Evolutionary conservation across 2,888 invertebrate genomes (phyloP).

Genomic region (Unio delphinus): DNA sequence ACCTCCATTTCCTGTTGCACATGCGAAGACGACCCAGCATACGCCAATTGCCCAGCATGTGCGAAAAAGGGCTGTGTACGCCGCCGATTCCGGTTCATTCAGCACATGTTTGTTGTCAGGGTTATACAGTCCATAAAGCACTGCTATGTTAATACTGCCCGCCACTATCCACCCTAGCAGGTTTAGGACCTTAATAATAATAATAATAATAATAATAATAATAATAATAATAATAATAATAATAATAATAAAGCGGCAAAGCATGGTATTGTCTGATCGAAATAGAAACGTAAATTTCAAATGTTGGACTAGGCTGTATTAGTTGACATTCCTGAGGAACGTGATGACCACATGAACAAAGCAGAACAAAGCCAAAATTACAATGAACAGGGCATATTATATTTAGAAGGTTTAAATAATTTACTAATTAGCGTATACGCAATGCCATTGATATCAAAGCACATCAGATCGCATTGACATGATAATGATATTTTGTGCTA

Average conservation of each 20-base stretch:
- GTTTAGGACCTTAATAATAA: constrained; percentile 33
- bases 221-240: background rate
- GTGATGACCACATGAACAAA: too few relatives aligned
- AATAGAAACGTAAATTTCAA: too few relatives aligned
- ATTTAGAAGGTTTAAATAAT: too few relatives aligned
- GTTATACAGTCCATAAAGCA: constrained; percentile 66
- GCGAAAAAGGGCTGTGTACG: constrained; percentile 71
- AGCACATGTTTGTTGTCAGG: constrained; percentile 49
- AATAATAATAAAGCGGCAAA: background rate
- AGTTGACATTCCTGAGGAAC: too few relatives aligned
- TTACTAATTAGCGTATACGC: too few relatives aligned
- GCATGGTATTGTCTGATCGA: too few relatives aligned
- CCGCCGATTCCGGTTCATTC: constrained; percentile 50
- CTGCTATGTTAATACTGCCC: constrained; percentile 46
- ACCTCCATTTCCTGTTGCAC: constrained; percentile 74
- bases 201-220: constrained; percentile 4
- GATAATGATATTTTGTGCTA: too few relatives aligned
- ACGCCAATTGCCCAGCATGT: constrained; percentile 74
- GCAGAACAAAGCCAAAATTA: too few relatives aligned
- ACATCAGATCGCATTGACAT: too few relatives aligned
- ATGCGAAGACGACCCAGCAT: constrained; percentile 75
- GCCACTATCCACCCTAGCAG: constrained; percentile 63
- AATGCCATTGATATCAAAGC: too few relatives aligned
- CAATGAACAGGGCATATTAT: too few relatives aligned
- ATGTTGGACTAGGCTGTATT: too few relatives aligned